phyloP scores from a whole-genome alignment of 2,797 vertebrate genomes.

The Phrynocephalus forsythii region DNA sequence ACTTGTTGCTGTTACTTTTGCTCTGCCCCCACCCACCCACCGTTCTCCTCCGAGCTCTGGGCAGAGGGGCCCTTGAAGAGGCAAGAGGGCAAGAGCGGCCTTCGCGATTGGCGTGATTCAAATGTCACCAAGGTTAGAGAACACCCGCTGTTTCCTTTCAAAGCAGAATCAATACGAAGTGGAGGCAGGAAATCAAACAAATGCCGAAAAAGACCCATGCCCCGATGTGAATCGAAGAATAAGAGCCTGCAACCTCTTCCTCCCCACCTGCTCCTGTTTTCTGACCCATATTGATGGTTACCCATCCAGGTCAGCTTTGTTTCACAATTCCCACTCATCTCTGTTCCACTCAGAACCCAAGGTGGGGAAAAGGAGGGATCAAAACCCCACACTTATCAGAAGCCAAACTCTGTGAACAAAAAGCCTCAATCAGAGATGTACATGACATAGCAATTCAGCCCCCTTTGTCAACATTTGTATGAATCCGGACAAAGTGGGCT shows the following conservation, averaged over 20 bases:
- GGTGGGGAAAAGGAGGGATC: too few species aligned
- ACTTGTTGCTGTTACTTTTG: neutral
- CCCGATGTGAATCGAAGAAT: neutral
- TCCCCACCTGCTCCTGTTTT: neutral
- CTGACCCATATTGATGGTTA: neutral
- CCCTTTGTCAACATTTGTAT: too few species aligned
- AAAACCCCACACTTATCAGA: neutral
- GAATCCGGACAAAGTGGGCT: too few species aligned
- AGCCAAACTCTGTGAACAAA: neutral
- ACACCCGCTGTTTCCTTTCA: neutral
- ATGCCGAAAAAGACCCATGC: neutral
- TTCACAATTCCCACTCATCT: fast-evolving
- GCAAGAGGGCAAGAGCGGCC: neutral
- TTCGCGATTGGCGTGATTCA: neutral
- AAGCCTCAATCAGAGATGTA: neutral
- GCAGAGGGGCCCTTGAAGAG: neutral
- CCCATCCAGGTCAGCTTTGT: neutral
- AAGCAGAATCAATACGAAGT: neutral
- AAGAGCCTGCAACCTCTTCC: neutral
- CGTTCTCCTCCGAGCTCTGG: neutral
- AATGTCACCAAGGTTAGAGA: neutral
- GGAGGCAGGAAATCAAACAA: neutral
- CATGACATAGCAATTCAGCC: too few species aligned
- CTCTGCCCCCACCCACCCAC: neutral
- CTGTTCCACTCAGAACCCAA: neutral